Evolutionary conservation across 1,140 invertebrate species (phyloP).

Genomic region (Melitaea cinxia): DNA sequence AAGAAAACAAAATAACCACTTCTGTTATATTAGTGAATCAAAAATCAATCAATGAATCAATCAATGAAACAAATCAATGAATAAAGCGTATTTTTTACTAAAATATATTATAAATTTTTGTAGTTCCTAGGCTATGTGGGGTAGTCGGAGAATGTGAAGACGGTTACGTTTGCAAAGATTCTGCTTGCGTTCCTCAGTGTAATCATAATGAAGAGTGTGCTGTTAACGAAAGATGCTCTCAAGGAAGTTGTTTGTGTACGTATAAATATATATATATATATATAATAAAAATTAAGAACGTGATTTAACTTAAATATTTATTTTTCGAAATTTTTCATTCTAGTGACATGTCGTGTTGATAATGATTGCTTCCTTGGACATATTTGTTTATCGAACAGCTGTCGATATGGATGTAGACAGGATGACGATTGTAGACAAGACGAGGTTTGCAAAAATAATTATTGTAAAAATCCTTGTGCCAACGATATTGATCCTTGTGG

Average conservation of each 20-base stretch:
- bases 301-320: not conserved
- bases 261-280: constrained; percentile 40
- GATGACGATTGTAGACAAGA: constrained; percentile 93
- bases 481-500: constrained; percentile 87
- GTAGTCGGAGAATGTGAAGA: constrained; percentile 86
- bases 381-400: constrained; percentile 92
- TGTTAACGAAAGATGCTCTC: constrained; percentile 94
- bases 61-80: too few species aligned
- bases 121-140: constrained; percentile 90
- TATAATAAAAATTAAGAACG: not conserved
- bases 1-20: too few species aligned
- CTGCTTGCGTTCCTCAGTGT: constrained; percentile 90
- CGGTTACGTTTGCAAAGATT: constrained; percentile 88
- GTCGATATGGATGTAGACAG: constrained; percentile 91
- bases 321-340: constrained; percentile 42
- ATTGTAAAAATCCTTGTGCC: constrained; percentile 90
- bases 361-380: constrained; percentile 96
- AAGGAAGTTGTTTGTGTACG: constrained; percentile 90
- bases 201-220: constrained; percentile 91
- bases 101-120: constrained; percentile 51
- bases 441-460: constrained; percentile 90
- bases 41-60: too few species aligned
- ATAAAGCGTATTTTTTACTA: not conserved
- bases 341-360: constrained; percentile 93
- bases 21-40: too few species aligned